Evolutionary conservation across 2,797 vertebrate species (phyloP).

Genomic region (Heliangelus exortis): DNA sequence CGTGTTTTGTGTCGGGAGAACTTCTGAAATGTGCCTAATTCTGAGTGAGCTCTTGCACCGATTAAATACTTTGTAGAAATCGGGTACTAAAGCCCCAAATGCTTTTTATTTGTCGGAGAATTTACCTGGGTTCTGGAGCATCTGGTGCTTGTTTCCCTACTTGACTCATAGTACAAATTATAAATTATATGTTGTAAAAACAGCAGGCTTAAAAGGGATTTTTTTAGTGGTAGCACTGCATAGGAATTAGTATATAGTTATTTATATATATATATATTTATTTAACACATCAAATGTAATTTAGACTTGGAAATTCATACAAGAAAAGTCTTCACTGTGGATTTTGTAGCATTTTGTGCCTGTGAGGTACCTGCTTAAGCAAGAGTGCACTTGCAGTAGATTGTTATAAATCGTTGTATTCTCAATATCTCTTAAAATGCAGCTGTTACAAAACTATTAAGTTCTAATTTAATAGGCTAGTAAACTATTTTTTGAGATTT

Average conservation of each 20-base stretch:
- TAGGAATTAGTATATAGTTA: background rate
- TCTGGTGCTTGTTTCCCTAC: background rate
- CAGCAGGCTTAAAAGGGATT: background rate
- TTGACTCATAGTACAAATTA: background rate
- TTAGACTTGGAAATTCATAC: background rate
- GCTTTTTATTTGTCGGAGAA: background rate
- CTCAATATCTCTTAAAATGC: background rate
- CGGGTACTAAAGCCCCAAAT: background rate
- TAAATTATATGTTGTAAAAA: background rate
- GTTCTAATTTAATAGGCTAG: background rate
- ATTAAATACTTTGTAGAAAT: background rate
- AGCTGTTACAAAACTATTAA: background rate
- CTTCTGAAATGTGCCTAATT: background rate
- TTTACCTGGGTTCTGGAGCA: background rate
- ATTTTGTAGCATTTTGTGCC: slow-evolving; percentile 11
- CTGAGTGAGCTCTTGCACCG: background rate
- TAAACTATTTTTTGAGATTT: background rate
- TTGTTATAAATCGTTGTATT: background rate
- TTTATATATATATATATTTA: background rate
- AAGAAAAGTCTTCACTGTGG: background rate
- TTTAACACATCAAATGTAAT: background rate
- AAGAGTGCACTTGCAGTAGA: background rate
- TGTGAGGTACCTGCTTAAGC: background rate
- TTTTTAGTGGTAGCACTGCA: background rate
- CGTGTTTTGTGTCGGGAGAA: background rate